Evolutionary conservation across 2,797 vertebrate species (phyloP), one percentile per base, ranked within the genome.

Genomic region (Gephyroberyx darwinii): DNA sequence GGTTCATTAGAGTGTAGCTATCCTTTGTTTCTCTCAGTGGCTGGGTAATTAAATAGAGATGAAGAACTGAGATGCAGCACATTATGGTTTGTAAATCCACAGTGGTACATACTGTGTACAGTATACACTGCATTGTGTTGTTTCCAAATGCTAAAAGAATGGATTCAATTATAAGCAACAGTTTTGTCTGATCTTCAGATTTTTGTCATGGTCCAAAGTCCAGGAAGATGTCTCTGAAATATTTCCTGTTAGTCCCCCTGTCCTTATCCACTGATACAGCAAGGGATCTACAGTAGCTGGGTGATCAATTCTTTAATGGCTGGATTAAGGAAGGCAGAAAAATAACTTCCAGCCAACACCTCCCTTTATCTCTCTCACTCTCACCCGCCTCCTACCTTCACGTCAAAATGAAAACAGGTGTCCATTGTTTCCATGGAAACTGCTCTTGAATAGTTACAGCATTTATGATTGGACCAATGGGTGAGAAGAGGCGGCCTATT

Each of bases 351-450:
- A 9, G 19, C 52, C 47, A 47, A 53, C 39, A 35, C 48, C 26
- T 26, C 26, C 26, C 22, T 58, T 58, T 12, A 33, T 9, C 55
- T 59, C 63, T 55, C 51, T 0, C 14, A 71, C 56, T 65, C 68
- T 71, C 55, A 61, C 59, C 68, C 2, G 2, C 65, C 79, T 35
- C 67, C 70, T 72, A 65, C 71, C 59, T 50, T 31, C 70, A 63
- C 56, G 48, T 72, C 67, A 35, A 69, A 69, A 77, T 50, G 30
- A 81, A 81, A 78, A 69, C 78, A 75, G 80, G 69, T 85, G 61
- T 67, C 80, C 55, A 57, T 73, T 80, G 86, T 91, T 88, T 84
- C 89, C 84, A 86, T 80, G 86, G 90, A 69, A 86, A 88, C 87
- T 13, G 39, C 48, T 66, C 54, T 43, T 67, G 62, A 65, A 78